Evolutionary conservation across 92 coral and sea anemone genomes (phyloP).

Genomic region (Paragorgia papillata): DNA sequence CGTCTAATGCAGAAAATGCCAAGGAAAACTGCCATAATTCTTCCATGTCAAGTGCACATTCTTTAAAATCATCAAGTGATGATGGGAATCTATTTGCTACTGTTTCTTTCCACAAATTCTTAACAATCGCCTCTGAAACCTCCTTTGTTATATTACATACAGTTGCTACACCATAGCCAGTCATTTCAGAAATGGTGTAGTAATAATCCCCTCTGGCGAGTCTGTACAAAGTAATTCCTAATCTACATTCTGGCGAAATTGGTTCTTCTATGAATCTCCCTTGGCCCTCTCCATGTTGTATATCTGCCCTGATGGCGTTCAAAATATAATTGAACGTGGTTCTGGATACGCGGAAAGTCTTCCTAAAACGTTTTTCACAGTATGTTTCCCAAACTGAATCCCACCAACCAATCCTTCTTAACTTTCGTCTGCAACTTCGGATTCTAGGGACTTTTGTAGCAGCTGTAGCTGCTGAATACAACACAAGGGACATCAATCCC

Average conservation of each 20-base stretch:
- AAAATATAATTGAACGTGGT: constrained; percentile 18
- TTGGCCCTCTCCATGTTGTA: background rate
- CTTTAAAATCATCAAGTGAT: constrained; percentile 13
- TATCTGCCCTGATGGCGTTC: background rate
- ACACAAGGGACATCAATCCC: background rate
- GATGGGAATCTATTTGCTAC: constrained; percentile 27
- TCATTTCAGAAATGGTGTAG: constrained; percentile 49
- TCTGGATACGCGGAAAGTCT: constrained; percentile 17
- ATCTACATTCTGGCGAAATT: constrained; percentile 34
- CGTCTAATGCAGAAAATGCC: constrained; percentile 36
- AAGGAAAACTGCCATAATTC: constrained; percentile 46
- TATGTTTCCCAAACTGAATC: constrained; percentile 17
- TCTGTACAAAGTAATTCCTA: constrained; percentile 23
- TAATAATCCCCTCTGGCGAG: constrained; percentile 49
- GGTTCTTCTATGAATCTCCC: constrained; percentile 12
- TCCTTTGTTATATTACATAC: constrained; percentile 36
- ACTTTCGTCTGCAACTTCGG: constrained; percentile 20
- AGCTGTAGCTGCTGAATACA: constrained; percentile 1
- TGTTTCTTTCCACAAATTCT: background rate
- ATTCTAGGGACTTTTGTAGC: background rate
- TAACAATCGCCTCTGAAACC: constrained; percentile 23
- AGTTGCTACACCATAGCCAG: constrained; percentile 43
- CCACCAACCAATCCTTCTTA: constrained; percentile 22
- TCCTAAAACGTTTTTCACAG: constrained; percentile 22
- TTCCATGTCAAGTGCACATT: constrained; percentile 33